Base-by-base conservation (phyloP, 2,113 vertebrate species). In the Aegypius monachus region DNA sequence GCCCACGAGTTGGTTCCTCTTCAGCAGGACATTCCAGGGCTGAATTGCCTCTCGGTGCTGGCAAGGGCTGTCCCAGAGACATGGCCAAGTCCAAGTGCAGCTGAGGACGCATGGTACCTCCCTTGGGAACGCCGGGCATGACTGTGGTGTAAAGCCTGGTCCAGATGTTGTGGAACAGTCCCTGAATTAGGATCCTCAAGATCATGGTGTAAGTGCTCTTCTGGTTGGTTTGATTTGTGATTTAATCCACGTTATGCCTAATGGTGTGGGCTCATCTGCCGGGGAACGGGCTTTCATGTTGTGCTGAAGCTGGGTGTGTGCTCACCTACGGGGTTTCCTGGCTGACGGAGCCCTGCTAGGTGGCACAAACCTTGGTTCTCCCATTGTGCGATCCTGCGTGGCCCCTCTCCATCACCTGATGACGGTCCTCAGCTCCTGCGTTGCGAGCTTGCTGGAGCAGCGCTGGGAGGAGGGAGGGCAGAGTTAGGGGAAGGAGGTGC, bases 311-410 rank as follows among this genome's bases (percentile, higher is more conserved):
- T 85, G 87, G 65, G 6, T 11, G 18, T 8, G 66, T 55, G 61
- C 32, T 75, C 66, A 12, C 5, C 61, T 70, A 2, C 40, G 62
- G 87, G 31, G 1, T 62, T 87, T 81, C 5, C 4, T 47, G 78
- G 85, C 62, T 67, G 47, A 3, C 16, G 47, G 67, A 88, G 32
- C 62, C 38, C 38, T 88, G 38, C 31, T 27, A 21, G 73, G n/a
- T 10, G 29, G 34, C 45, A 32, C 11, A 4, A 2, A 4, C 27
- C 80, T 81, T 11, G 27, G 11, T 26, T 78, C n/a, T 42, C 48
- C 18, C 75, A 18, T 2, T 8, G 5, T 1, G 0, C 0, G 23
- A 22, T 58, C 62, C 82, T 52, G 13, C 7, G 0, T 3, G 32
- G 32, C 22, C 10, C 29, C 32, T 47, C 61, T 96, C 38, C 70